These are phyloP conservation scores for Euzetes globulus DNA, from an alignment of 2,888 invertebrate genomes.

Conservation along the genomic window DNA sequence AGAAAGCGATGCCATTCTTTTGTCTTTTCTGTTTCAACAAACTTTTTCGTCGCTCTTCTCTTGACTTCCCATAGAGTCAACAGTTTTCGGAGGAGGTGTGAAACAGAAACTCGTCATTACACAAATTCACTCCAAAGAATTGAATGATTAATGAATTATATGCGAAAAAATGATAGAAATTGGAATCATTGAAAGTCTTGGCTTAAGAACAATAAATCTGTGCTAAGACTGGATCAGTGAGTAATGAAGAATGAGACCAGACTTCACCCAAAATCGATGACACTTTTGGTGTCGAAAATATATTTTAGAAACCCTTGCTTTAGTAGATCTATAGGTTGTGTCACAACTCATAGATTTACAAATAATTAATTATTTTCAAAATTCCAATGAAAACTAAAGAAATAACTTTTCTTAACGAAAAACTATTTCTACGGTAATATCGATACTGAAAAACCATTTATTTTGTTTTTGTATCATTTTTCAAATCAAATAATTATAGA, in stretches of 20 bases:
- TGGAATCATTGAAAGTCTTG: neutral
- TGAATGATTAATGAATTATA: neutral
- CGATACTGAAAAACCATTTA: neutral
- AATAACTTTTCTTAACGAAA: neutral
- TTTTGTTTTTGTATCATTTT: neutral
- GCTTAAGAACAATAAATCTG: neutral
- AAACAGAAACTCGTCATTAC: neutral
- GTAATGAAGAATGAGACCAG: neutral
- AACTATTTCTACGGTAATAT: neutral
- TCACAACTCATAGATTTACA: neutral
- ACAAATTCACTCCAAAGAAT: neutral
- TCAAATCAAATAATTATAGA: constrained; percentile 5
- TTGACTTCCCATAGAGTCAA: constrained; percentile 4
- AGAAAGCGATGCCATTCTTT: neutral
- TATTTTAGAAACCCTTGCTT: neutral
- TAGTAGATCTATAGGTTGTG: neutral
- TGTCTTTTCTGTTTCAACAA: neutral
- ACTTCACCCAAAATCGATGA: constrained; percentile 1
- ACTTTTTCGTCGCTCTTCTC: neutral
- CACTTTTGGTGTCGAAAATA: constrained; percentile 9
- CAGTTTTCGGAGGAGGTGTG: constrained; percentile 2
- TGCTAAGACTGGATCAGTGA: neutral
- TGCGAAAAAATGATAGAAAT: neutral
- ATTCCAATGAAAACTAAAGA: neutral
- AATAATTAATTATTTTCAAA: constrained; percentile 1